Evolutionary conservation across 2,888 invertebrate genomes (phyloP), one percentile per base, ranked within the genome.

Genomic region (Parelbella ahira): DNA sequence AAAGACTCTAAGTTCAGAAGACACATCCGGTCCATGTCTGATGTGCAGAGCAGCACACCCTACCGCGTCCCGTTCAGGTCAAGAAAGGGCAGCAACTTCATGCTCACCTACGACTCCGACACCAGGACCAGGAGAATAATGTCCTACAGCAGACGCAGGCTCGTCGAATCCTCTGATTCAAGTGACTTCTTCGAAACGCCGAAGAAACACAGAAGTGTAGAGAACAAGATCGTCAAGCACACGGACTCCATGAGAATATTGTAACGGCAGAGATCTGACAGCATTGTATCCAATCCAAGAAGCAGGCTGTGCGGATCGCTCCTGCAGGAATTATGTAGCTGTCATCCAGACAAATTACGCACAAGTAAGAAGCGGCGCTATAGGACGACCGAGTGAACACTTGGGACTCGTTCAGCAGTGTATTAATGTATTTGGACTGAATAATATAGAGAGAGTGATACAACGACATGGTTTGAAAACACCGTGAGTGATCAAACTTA

Each of bases 21-120:
- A 43, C 87, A 87, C 53, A 87, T 86, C 44, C 59, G 87, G 32
- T 87, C 87, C 0, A 87, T 87, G 87, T 87, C 87, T 0, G 87
- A 87, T 44, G 87, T 87, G 4, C 86, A 86, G 34, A 78, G 69
- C 68, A 86, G 86, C 51, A 83, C 86, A 1, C 86, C 86, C 0
- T 81, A 76, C 61, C 67, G 77, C 39, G 57, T 81, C 12, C 67
- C 73, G 1, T 79, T 75, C 60, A 67, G 80, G 42, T 70, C 77
- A 0, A 65, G 76, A 44, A 68, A 68, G 28, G 76, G 76, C 3
- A 70, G 74, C 49, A 70, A 68, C 23, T 73, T 74, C 37, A 74
- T 74, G 15, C 67, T 86, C 2, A 71, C 71, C 49, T 86, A 86
- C 47, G 86, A 87, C 54, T 86, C 83, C 0, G 87, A 87, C 53